Base-by-base conservation (phyloP, 1,140 invertebrate genomes). In the Orius insidiosus region DNA sequence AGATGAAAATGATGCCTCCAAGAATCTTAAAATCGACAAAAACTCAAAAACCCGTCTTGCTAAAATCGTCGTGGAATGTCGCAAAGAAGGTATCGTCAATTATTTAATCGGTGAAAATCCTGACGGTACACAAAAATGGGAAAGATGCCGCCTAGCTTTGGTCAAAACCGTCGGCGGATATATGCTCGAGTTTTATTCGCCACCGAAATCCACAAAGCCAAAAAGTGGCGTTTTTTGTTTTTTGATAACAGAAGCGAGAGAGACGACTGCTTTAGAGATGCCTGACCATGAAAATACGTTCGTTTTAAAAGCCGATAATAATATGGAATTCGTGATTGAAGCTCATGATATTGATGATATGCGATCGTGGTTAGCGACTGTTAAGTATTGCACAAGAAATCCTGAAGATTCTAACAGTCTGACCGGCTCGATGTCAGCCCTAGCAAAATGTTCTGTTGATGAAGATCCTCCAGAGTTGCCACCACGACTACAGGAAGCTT, bases 251-350 rank as follows among this genome's bases (percentile, higher is more conserved):
- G 90, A 96, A 65, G 89, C 83, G 1, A 66, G 93, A 39, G 89
- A 95, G 66, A 95, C 92, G 0, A 95, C 88, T 15, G 83, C 86
- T 1, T 61, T 97, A 37, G 92, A 97, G 66, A 95, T 96, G 92
- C 92, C 92, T 0, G 92, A 96, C 63, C 81, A 89, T 59, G 85
- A 93, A 63, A 90, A 96, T 63, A 93, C 92, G 4, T 96, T 96
- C 72, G 90, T 97, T 15, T 64, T 97, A 3, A 94, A 93, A 61
- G 88, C 87, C 19, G 82, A 85, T 57, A 85, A 87, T 58, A 85
- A 82, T 54, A 83, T 87, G 71, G 92, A 97, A 60, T 94, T 93
- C 67, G 87, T 97, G 18, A 92, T 97, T 56, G 89, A 95, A 62
- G 87, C 89, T 18, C 73, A 78, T 32, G 85, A 88, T 61, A 74